Percentiles rank a stretch among this genome's conserved stretches.
phyloP scores from a whole-genome alignment of 1,140 invertebrate genomes.

The Gryllus bimaculatus region DNA sequence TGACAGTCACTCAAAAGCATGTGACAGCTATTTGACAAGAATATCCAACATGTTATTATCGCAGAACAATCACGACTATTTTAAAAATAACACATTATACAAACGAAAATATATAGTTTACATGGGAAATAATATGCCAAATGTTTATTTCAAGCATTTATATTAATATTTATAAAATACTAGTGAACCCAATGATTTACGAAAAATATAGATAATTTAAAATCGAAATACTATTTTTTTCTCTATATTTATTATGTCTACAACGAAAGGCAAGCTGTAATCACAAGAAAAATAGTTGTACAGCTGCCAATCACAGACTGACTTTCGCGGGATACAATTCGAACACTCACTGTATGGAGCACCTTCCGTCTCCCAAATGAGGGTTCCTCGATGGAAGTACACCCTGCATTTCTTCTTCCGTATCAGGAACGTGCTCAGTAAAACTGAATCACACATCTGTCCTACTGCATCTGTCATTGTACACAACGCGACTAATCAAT shows the following conservation, averaged over 20 bases:
- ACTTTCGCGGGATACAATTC: not conserved
- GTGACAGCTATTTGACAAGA: too few species aligned
- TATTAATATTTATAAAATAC: not conserved
- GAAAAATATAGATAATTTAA: too few species aligned
- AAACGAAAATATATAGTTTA: too few species aligned
- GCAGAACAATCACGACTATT: too few species aligned
- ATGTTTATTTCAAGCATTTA: not conserved
- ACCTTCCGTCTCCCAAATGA: conserved; percentile 53
- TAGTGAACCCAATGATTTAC: not conserved
- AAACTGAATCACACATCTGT: conserved; percentile 30
- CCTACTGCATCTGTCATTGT: conserved; percentile 5
- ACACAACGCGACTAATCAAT: not conserved
- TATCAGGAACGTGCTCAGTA: conserved; percentile 50
- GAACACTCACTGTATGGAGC: conserved; percentile 42
- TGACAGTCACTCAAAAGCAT: too few species aligned
- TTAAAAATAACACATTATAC: too few species aligned
- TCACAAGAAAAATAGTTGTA: too few species aligned
- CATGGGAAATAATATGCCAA: too few species aligned
- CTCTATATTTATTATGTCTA: too few species aligned
- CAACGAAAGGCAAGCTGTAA: too few species aligned
- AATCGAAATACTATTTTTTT: too few species aligned
- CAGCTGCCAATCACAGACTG: not conserved
- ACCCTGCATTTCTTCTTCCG: conserved; percentile 51
- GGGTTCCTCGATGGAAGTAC: conserved; percentile 50
- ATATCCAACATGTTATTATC: too few species aligned